These are phyloP conservation scores for Chrysopa pallens DNA, from an alignment of 1,140 invertebrate species.

Conservation along the genomic window DNA sequence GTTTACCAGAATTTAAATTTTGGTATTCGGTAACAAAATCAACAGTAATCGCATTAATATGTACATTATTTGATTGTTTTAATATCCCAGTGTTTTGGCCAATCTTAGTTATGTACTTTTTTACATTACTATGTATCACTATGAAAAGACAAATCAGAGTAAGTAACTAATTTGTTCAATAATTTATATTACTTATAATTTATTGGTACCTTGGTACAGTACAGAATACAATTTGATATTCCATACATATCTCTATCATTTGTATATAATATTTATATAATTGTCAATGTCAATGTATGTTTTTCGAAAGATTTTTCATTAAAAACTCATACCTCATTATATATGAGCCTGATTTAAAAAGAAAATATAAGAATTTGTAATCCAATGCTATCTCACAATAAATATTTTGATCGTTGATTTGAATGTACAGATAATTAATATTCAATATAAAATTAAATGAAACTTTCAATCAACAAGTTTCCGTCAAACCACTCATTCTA, in stretches of 20 bases:
- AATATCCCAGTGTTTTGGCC: conserved; percentile 99
- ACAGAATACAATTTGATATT: too few relatives aligned
- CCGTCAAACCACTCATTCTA: too few relatives aligned
- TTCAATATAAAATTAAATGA: too few relatives aligned
- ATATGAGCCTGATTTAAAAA: too few relatives aligned
- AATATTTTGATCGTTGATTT: background rate
- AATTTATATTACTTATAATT: conserved; percentile 2
- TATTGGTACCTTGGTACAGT: background rate
- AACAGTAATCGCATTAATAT: conserved; percentile 76
- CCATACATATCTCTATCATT: background rate
- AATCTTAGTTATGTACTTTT: conserved; percentile 98
- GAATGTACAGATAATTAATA: too few relatives aligned
- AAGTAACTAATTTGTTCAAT: too few relatives aligned
- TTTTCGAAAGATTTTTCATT: too few relatives aligned
- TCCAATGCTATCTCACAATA: too few relatives aligned
- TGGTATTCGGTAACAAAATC: conserved; percentile 96
- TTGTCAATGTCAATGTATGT: background rate
- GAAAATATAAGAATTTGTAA: too few relatives aligned
- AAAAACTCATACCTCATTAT: too few relatives aligned
- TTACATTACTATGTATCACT: conserved; percentile 93
- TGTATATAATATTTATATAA: background rate
- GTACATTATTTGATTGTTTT: conserved; percentile 95
- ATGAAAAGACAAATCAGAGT: conserved; percentile 99
- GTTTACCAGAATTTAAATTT: conserved; percentile 99
- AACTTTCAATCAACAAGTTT: too few relatives aligned